Evolutionary conservation across 1,140 invertebrate genomes (phyloP).

Genomic region (Ips typographus): DNA sequence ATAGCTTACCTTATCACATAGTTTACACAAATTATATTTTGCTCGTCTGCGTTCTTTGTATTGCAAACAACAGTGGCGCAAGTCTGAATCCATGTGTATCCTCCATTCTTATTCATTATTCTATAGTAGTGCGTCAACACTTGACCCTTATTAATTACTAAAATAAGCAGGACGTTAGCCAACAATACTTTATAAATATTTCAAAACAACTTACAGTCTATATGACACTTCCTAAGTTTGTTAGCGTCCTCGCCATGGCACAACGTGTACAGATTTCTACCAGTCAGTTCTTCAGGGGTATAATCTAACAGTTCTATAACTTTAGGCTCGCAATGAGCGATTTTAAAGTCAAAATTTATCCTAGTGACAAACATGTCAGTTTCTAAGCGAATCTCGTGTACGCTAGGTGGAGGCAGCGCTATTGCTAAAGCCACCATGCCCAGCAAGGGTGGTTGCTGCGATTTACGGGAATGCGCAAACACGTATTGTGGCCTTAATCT

Average conservation of each 20-base stretch:
- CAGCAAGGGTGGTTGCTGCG: conserved; percentile 76
- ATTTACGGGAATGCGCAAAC: conserved; percentile 85
- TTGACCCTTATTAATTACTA: conserved; percentile 96
- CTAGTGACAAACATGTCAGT: conserved; percentile 96
- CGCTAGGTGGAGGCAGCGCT: conserved; percentile 91
- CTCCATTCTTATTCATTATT: conserved; percentile 93
- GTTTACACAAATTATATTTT: conserved; percentile 95
- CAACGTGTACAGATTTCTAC: conserved; percentile 89
- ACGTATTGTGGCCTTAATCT: conserved; percentile 88
- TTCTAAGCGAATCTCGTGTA: conserved; percentile 94
- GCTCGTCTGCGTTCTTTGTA: conserved; percentile 92
- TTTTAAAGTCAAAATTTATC: conserved; percentile 92
- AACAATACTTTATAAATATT: not conserved
- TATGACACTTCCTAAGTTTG: conserved; percentile 88
- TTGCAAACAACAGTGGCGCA: conserved; percentile 96
- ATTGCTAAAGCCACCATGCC: conserved; percentile 95
- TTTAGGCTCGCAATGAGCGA: conserved; percentile 96
- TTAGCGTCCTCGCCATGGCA: conserved; percentile 95
- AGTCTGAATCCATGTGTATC: conserved; percentile 94
- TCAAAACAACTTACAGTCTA: conserved; percentile 80
- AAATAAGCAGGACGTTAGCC: conserved; percentile 16
- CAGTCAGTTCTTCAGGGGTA: conserved; percentile 88
- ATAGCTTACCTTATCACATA: conserved; percentile 87
- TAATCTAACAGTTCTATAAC: conserved; percentile 92
- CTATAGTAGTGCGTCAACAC: conserved; percentile 95